Conservation (phyloP, 2,888 invertebrate genomes). For the Erebia palarica region DNA sequence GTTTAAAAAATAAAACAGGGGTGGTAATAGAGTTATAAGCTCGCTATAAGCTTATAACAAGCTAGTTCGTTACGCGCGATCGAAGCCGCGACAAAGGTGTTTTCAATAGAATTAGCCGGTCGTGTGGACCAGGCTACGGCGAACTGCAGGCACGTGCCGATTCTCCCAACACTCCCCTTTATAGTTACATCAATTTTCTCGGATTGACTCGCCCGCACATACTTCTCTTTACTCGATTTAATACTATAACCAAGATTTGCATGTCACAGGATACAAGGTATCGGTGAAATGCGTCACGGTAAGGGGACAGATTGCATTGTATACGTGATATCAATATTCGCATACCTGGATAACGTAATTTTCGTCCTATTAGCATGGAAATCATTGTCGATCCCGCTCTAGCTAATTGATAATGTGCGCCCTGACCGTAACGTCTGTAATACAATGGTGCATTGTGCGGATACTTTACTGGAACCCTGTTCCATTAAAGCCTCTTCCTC, state of each 20-base stretch:
- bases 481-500: conserved; percentile 33
- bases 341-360: conserved; percentile 43
- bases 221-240: conserved; percentile 72
- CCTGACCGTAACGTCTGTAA: conserved; percentile 39
- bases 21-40: conserved; percentile 21
- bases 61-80: conserved; percentile 54
- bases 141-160: conserved; percentile 46
- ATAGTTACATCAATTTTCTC: conserved; percentile 72
- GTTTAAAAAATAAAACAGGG: conserved; percentile 2
- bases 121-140: conserved; percentile 54
- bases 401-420: conserved; percentile 37
- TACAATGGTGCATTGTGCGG: conserved; percentile 35
- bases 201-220: conserved; percentile 56
- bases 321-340: conserved; percentile 44
- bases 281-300: conserved; percentile 43
- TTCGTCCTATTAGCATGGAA: conserved; percentile 44
- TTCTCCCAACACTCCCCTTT: conserved; percentile 54
- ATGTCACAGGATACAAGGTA: conserved; percentile 69
- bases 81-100: conserved; percentile 58
- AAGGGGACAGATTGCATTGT: conserved; percentile 40
- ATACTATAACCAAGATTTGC: conserved; percentile 80
- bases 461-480: conserved; percentile 31
- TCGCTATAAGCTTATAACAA: conserved; percentile 36
- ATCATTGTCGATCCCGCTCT: conserved; percentile 39
- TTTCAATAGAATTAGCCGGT: conserved; percentile 63